A percentile compares a stretch with the other conserved stretches of the same genome.
phyloP scores from a whole-genome alignment of 1,140 invertebrate species.

The Brachystomella parvula region DNA sequence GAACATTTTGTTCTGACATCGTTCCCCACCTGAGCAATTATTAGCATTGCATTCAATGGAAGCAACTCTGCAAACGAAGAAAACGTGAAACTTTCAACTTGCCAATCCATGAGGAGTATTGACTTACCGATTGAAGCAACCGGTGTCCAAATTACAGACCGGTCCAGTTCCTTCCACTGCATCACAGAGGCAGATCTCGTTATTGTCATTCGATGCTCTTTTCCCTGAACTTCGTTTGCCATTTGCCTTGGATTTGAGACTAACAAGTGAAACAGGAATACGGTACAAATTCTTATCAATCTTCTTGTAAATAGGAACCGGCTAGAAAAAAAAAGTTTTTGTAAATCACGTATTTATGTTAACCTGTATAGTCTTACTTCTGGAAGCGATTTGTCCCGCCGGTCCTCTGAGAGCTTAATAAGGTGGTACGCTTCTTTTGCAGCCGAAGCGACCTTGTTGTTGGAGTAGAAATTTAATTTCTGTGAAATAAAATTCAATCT shows the following conservation, averaged over 20 bases:
- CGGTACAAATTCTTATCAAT: slow-evolving; percentile 29
- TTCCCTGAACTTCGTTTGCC: slow-evolving; percentile 1
- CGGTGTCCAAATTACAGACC: slow-evolving; percentile 15
- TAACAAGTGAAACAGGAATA: background rate
- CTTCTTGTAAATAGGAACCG: slow-evolving; percentile 27
- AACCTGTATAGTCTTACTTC: slow-evolving; percentile 13
- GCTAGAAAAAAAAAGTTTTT: slow-evolving; percentile 14
- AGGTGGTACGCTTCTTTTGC: slow-evolving; percentile 27
- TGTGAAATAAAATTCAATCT: slow-evolving; percentile 17
- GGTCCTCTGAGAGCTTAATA: slow-evolving; percentile 9
- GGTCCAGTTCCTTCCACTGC: background rate
- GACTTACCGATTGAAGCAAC: slow-evolving; percentile 29
- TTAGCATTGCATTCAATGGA: slow-evolving; percentile 19
- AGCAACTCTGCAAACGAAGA: slow-evolving; percentile 7
- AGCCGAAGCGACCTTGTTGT: slow-evolving; percentile 10
- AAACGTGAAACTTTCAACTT: background rate
- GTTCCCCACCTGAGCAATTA: slow-evolving; percentile 5
- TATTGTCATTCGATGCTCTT: background rate
- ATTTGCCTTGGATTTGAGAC: background rate
- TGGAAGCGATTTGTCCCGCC: slow-evolving; percentile 11
- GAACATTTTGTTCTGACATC: slow-evolving; percentile 31
- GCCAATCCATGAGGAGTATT: background rate
- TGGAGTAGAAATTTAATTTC: slow-evolving; percentile 19
- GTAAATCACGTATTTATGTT: background rate
- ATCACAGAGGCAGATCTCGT: slow-evolving; percentile 16